These are phyloP conservation scores for Dynastes hyllus DNA, from an alignment of 2,888 invertebrate species.

Conservation along the genomic window DNA sequence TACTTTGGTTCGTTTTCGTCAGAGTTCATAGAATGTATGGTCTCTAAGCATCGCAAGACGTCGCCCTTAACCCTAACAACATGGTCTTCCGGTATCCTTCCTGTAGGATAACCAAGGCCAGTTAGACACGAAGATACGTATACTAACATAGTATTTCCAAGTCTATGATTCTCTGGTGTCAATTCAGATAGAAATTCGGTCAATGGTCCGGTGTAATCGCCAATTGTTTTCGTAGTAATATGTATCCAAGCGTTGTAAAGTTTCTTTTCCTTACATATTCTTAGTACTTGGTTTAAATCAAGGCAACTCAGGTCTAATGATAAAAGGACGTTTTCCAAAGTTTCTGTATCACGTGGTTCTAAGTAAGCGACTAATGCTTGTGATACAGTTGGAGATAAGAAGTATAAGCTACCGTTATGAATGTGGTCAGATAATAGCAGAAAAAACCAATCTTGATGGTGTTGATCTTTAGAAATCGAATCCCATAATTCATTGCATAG, in stretches of 20 bases:
- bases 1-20: conserved; percentile 78
- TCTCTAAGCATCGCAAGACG: conserved; percentile 80
- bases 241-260: conserved; percentile 83
- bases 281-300: conserved; percentile 83
- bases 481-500: conserved; percentile 80
- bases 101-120: conserved; percentile 88
- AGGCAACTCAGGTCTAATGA: conserved; percentile 83
- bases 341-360: conserved; percentile 75
- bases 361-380: conserved; percentile 83
- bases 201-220: conserved; percentile 83
- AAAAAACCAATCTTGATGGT: conserved; percentile 74
- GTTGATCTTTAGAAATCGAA: conserved; percentile 72
- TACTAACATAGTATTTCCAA: conserved; percentile 89
- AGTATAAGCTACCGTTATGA: conserved; percentile 76
- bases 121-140: conserved; percentile 91
- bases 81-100: conserved; percentile 79
- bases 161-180: conserved; percentile 72
- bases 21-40: conserved; percentile 79
- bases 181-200: conserved; percentile 78
- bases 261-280: conserved; percentile 73
- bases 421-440: conserved; percentile 83
- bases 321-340: conserved; percentile 81
- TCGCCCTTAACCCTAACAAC: conserved; percentile 82
- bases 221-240: conserved; percentile 84
- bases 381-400: conserved; percentile 80